Conservation (phyloP, 1,140 invertebrate genomes). For the Homalodisca vitripennis region DNA sequence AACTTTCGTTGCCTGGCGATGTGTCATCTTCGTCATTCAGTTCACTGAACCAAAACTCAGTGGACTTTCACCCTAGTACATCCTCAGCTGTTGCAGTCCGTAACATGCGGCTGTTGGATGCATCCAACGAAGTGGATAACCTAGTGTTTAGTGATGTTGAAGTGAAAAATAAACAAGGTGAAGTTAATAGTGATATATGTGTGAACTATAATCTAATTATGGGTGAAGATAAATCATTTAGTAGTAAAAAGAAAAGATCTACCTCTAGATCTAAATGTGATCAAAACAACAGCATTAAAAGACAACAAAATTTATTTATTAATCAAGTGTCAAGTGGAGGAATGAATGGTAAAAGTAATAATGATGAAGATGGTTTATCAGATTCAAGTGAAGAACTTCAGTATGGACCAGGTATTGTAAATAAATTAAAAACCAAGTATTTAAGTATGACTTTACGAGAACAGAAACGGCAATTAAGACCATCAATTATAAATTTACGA, state of each 20-base stretch:
- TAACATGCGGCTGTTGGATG: slow-evolving; percentile 40
- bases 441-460: slow-evolving; percentile 76
- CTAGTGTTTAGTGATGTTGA: slow-evolving; percentile 27
- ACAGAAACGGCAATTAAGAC: slow-evolving; percentile 56
- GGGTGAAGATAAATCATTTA: slow-evolving; percentile 29
- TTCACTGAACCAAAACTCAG: slow-evolving; percentile 37
- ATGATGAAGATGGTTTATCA: slow-evolving; percentile 44
- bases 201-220: slow-evolving; percentile 16
- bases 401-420: slow-evolving; percentile 91
- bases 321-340: slow-evolving; percentile 33
- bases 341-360: slow-evolving; percentile 41
- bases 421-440: slow-evolving; percentile 79
- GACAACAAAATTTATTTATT: slow-evolving; percentile 31
- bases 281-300: slow-evolving; percentile 22
- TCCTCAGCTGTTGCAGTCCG: slow-evolving; percentile 29
- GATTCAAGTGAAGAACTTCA: slow-evolving; percentile 74
- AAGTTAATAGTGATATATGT: slow-evolving; percentile 17
- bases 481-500: slow-evolving; percentile 62
- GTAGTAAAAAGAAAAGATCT: slow-evolving; percentile 29
- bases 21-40: slow-evolving; percentile 33
- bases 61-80: slow-evolving; percentile 39
- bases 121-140: slow-evolving; percentile 31
- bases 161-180: slow-evolving; percentile 27
- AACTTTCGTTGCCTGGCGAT: neutral
- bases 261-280: slow-evolving; percentile 2